Conservation (phyloP, 64 coral and sea anemone genomes). For the Platygyra sinensis region DNA sequence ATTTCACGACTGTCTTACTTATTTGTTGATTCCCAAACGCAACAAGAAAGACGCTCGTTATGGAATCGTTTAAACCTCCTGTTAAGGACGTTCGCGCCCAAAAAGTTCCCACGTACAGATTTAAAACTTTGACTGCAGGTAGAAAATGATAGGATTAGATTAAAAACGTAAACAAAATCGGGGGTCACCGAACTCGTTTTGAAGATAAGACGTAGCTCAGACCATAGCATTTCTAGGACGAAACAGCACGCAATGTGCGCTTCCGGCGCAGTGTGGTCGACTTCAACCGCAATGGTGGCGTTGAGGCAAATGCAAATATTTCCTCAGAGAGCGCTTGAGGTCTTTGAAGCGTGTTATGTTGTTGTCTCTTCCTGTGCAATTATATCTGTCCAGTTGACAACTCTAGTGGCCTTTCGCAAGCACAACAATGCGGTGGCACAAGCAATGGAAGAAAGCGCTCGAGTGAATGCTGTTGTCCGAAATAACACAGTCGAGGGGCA, state of each 20-base stretch:
- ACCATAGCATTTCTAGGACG: no score
- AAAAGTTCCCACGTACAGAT: no score
- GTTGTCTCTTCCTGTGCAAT: background rate
- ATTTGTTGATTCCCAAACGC: no score
- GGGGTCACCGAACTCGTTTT: no score
- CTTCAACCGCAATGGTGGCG: background rate
- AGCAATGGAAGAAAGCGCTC: background rate
- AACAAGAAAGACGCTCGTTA: no score
- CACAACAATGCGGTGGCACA: conserved; percentile 23
- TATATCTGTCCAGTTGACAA: background rate
- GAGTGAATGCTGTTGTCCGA: background rate
- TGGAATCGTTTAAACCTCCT: no score
- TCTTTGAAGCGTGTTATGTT: conserved; percentile 5
- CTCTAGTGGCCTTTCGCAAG: background rate
- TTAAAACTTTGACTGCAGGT: no score
- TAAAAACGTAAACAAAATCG: no score
- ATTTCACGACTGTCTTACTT: no score
- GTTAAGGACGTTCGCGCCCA: no score
- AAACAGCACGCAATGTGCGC: background rate
- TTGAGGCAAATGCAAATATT: background rate
- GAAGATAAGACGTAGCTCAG: no score
- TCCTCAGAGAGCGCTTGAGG: background rate
- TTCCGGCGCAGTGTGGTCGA: background rate
- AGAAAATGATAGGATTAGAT: no score
- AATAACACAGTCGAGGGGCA: background rate